A percentile compares a stretch with the other conserved stretches of the same genome.
Evolutionary conservation across 2,888 invertebrate genomes (phyloP).

Genomic region (Drymonia ruficornis): DNA sequence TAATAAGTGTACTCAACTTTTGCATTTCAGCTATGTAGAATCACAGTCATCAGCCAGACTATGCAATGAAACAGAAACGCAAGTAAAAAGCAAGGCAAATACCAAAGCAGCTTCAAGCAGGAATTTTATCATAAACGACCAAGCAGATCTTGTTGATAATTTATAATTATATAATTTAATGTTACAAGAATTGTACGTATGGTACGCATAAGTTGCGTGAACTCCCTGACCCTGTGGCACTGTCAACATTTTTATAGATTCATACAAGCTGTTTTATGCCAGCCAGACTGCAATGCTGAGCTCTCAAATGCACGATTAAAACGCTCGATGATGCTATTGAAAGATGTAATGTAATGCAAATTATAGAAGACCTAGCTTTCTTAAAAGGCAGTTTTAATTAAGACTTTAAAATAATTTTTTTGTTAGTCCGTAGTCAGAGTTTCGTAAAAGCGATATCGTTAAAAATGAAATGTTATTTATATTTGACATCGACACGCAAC

Average conservation of each 20-base stretch:
- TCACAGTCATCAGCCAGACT: too few species aligned
- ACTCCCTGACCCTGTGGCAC: conserved; percentile 45
- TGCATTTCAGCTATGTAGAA: too few species aligned
- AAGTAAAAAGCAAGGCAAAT: too few species aligned
- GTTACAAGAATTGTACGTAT: conserved; percentile 33
- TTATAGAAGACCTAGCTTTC: too few species aligned
- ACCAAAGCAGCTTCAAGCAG: too few species aligned
- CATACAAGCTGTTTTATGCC: conserved; percentile 46
- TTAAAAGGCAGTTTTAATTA: too few species aligned
- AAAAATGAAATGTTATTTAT: conserved; percentile 9
- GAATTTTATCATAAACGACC: neutral
- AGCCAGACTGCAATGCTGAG: conserved; percentile 40
- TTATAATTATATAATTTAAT: conserved; percentile 34
- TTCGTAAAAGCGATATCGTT: neutral
- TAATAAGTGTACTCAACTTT: too few species aligned
- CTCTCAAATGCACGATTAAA: conserved; percentile 2
- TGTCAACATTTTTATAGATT: conserved; percentile 57
- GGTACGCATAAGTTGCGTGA: conserved; percentile 25
- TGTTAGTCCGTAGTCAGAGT: too few species aligned
- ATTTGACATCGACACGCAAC: conserved; percentile 21
- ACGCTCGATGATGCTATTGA: neutral
- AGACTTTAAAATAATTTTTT: too few species aligned
- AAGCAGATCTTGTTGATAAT: conserved; percentile 42
- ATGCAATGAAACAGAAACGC: too few species aligned
- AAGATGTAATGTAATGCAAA: too few species aligned